A percentile compares a stretch with the other conserved stretches of the same genome.
Evolutionary conservation across 2,888 invertebrate genomes (phyloP).

Genomic region (Eupithecia pulchellata): DNA sequence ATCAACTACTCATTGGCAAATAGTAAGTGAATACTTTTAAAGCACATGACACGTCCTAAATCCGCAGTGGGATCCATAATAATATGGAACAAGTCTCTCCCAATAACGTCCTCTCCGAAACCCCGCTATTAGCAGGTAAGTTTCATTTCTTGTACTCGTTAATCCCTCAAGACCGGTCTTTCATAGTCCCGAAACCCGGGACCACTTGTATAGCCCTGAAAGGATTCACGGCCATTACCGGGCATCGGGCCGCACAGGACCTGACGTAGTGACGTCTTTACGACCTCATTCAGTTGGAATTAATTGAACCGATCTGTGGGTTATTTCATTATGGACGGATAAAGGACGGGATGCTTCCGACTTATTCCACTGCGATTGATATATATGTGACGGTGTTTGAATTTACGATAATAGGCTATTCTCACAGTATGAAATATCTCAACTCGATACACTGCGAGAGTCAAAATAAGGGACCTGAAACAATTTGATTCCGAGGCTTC

Average conservation of each 20-base stretch:
- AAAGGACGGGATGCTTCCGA: slow-evolving; percentile 1
- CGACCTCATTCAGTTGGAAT: slow-evolving; percentile 39
- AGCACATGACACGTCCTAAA: background rate
- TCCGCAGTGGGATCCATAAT: background rate
- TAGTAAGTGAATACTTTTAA: background rate
- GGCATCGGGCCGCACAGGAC: slow-evolving; percentile 39
- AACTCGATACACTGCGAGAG: too few relatives aligned
- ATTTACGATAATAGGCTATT: background rate
- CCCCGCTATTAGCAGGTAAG: background rate
- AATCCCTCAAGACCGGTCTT: slow-evolving; percentile 1
- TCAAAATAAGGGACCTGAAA: too few relatives aligned
- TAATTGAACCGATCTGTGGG: slow-evolving; percentile 30
- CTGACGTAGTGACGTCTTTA: slow-evolving; percentile 43
- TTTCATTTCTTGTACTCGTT: slow-evolving; percentile 6
- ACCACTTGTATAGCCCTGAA: slow-evolving; percentile 12
- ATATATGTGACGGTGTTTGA: background rate
- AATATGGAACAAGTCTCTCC: background rate
- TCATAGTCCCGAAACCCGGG: slow-evolving; percentile 1
- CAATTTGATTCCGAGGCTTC: too few relatives aligned
- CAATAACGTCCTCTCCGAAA: background rate
- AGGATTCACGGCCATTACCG: slow-evolving; percentile 41
- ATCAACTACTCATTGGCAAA: too few relatives aligned
- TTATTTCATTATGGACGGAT: slow-evolving; percentile 13
- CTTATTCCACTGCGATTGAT: slow-evolving; percentile 4
- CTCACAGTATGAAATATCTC: too few relatives aligned